Evolutionary conservation across 2,113 vertebrate genomes (phyloP).

Genomic region (Paramisgurnus dabryanus): DNA sequence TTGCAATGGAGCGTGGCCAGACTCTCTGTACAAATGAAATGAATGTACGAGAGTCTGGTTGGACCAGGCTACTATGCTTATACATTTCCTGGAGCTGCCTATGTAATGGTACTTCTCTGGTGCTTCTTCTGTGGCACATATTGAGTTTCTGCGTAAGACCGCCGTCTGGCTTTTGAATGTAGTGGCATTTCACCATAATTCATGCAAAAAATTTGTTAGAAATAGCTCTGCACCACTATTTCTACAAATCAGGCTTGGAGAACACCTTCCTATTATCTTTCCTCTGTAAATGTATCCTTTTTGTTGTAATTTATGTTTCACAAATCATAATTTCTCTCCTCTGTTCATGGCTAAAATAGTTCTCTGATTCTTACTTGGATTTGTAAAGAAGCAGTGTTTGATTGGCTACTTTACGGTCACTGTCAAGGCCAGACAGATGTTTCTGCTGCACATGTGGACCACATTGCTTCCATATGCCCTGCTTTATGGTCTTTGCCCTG

Average conservation of each 20-base stretch:
- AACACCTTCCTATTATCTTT: slow-evolving; percentile 12
- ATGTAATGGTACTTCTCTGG: too few species aligned
- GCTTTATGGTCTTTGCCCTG: background rate
- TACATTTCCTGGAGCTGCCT: too few species aligned
- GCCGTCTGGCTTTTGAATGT: too few species aligned
- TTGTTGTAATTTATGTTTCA: slow-evolving; percentile 3
- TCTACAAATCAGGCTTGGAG: slow-evolving; percentile 40
- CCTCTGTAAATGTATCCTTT: background rate
- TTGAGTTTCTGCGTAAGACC: too few species aligned
- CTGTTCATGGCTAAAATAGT: background rate
- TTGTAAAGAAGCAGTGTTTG: background rate
- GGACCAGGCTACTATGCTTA: too few species aligned
- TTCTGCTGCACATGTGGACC: background rate
- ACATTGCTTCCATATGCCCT: background rate
- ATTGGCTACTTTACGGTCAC: background rate
- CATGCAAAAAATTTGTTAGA: too few species aligned
- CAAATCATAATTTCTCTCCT: slow-evolving; percentile 18
- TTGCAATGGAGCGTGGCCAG: too few species aligned
- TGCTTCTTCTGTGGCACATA: too few species aligned
- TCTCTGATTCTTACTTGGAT: background rate
- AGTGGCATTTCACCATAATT: too few species aligned
- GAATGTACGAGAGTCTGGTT: too few species aligned
- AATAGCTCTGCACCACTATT: slow-evolving; percentile 21
- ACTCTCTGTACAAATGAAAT: too few species aligned
- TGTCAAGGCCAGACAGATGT: background rate